Evolutionary conservation across 2,113 vertebrate genomes (phyloP).

Genomic region (Pongo abelii): DNA sequence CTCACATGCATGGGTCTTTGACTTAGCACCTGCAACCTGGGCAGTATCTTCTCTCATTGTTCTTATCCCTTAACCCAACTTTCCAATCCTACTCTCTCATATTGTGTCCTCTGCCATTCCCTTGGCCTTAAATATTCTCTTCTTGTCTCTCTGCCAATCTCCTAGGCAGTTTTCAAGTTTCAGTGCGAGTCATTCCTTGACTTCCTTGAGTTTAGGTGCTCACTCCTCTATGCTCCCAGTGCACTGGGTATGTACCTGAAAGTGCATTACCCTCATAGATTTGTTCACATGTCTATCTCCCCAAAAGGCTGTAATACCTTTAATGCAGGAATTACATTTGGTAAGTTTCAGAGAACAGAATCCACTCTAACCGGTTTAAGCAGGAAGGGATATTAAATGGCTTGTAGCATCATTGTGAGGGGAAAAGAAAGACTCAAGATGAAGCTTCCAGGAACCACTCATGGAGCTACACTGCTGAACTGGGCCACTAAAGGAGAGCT

Average conservation of each 20-base stretch:
- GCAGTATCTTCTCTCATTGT: neutral
- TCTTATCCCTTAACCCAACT: neutral
- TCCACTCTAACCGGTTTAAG: neutral
- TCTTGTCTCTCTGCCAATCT: neutral
- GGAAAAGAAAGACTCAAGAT: neutral
- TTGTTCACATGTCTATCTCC: neutral
- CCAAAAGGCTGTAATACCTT: neutral
- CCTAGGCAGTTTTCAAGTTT: neutral
- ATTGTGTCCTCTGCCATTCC: neutral
- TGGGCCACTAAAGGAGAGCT: neutral
- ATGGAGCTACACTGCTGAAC: neutral
- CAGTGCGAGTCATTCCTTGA: neutral
- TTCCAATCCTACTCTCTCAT: neutral
- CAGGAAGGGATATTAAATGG: constrained; percentile 14
- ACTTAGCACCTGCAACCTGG: neutral
- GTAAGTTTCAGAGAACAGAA: constrained; percentile 5
- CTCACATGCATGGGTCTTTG: neutral
- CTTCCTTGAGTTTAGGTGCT: neutral
- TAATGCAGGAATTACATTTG: neutral
- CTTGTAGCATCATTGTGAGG: neutral
- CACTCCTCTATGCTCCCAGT: neutral
- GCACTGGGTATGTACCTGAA: neutral
- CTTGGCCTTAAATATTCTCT: neutral
- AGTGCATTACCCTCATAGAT: too few relatives aligned
- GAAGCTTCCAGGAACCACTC: neutral